These are phyloP conservation scores for Morus bassanus DNA, from an alignment of 2,797 vertebrate genomes.

Conservation along the genomic window DNA sequence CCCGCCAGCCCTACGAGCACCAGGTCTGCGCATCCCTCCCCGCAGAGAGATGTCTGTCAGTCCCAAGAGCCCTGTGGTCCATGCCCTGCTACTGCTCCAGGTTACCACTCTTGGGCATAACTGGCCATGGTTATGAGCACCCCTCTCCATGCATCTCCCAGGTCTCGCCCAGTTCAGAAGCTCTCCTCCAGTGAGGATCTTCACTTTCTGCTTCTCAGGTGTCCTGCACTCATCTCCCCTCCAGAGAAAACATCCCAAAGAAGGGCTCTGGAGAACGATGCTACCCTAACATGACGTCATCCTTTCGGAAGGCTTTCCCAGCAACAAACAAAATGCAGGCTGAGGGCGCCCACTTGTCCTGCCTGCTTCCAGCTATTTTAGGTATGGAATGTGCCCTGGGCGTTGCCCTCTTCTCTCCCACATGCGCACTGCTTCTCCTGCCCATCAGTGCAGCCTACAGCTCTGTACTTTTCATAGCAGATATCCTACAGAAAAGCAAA, in stretches of 20 bases:
- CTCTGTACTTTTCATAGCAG: not conserved
- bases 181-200: not conserved
- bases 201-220: not conserved
- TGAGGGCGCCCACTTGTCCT: not conserved
- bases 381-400: not conserved
- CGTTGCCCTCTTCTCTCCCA: not conserved
- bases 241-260: not conserved
- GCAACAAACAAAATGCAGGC: not conserved
- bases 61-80: not conserved
- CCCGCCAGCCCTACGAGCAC: not conserved
- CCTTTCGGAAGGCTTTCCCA: not conserved
- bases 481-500: not conserved
- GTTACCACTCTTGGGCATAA: not conserved
- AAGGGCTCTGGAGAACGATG: not conserved
- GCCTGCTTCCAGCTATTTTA: not conserved
- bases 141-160: not conserved
- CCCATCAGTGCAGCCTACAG: not conserved
- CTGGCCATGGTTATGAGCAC: not conserved
- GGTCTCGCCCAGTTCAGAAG: not conserved
- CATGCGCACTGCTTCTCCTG: accelerated
- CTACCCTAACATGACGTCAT: accelerated
- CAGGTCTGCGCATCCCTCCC: not conserved
- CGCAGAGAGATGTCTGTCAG: not conserved
- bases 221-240: not conserved
- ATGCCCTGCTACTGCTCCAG: not conserved